Evolutionary conservation across 2,888 invertebrate species (phyloP), one percentile per base, ranked within the genome.

Genomic region (Axea sp.): DNA sequence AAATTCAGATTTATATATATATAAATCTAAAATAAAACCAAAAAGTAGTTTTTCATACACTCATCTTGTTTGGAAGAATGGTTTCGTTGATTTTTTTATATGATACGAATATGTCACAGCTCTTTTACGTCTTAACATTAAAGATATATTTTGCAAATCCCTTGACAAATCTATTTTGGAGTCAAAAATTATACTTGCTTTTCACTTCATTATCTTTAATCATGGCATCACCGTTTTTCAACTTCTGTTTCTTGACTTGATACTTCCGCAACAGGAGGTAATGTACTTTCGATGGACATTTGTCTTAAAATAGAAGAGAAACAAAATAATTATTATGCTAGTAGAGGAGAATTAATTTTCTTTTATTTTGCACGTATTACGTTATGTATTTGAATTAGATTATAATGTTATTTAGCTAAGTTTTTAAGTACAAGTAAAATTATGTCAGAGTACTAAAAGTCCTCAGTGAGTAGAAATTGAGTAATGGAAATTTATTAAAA

Each of bases 181-280:
- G 9, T 33, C 28, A 15, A 2, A 6, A 19, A 19, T n/a, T 2
- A 28, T 17, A 9, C n/a, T n/a, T n/a, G n/a, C n/a, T n/a, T n/a
- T n/a, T n/a, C n/a, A n/a, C n/a, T n/a, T n/a, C n/a, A n/a, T n/a
- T n/a, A n/a, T n/a, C n/a, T 24, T 31, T 53, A 60, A 37, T 55
- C 15, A 15, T 45, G 22, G 6, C 68, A 80, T 83, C 83, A 84
- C 79, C 83, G 83, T 62, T 77, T 83, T 17, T 82, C 84, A 4
- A 74, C 43, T 53, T 84, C 84, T 1, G 65, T 24, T 51, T 84
- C 84, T 60, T 82, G 84, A 69, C 41, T 79, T 55, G 81, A 76
- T 2, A 81, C 86, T 84, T 91, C 91, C 12, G 86, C 88, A 28
- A 91, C 85, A 9, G 90, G 88, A 47, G 91, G 89, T 76, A 91